Percentiles rank a stretch among this genome's conserved stretches.
Conservation (phyloP, 2,113 vertebrate species). For the Microtus montanus region DNA sequence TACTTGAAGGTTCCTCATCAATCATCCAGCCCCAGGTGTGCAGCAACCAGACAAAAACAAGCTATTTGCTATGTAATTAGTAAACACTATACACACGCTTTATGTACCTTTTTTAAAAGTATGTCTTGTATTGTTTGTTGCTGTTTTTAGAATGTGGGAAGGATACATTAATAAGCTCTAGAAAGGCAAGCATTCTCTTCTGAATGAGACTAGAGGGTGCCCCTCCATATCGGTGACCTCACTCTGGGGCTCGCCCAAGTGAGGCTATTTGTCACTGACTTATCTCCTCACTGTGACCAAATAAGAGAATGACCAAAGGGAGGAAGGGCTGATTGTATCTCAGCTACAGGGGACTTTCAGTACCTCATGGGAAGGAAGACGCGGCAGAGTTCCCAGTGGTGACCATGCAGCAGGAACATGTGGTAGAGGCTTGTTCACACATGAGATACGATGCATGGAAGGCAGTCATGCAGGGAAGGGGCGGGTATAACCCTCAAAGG, state of each 20-base stretch:
- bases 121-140: background rate
- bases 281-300: background rate
- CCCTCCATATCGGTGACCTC: background rate
- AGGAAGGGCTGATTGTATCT: background rate
- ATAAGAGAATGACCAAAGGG: background rate
- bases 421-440: background rate
- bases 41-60: background rate
- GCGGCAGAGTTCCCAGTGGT: background rate
- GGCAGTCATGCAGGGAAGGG: background rate
- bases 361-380: background rate
- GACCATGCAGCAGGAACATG: background rate
- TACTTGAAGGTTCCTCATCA: background rate
- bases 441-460: background rate
- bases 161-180: background rate
- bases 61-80: background rate
- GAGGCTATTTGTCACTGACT: background rate
- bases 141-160: background rate
- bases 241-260: background rate
- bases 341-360: background rate
- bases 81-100: background rate
- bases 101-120: background rate
- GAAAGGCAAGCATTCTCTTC: background rate
- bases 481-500: background rate
- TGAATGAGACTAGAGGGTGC: background rate
- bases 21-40: background rate